These are phyloP conservation scores for Diacarnus erythraeanus DNA, from an alignment of 37 sponge, comb jelly and placozoan genomes.

Conservation along the genomic window DNA sequence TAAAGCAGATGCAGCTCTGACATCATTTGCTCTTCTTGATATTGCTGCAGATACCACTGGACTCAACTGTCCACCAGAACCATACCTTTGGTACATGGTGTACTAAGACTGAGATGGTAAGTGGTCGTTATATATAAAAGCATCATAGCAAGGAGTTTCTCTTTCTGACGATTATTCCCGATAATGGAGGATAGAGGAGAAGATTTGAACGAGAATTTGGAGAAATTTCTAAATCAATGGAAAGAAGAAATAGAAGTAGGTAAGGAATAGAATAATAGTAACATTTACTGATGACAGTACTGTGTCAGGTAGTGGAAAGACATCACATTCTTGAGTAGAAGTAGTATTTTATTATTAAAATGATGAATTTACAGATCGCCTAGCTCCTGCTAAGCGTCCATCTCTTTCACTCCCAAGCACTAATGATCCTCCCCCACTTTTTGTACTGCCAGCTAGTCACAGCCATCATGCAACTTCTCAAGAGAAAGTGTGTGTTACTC, in stretches of 20 bases:
- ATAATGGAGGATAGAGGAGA: background rate
- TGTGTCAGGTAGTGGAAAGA: background rate
- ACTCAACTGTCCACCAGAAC: too few relatives aligned
- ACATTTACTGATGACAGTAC: background rate
- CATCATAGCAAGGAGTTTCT: too few relatives aligned
- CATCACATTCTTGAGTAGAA: background rate
- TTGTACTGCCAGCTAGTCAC: slow-evolving; percentile 21
- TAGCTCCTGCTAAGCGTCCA: slow-evolving; percentile 1
- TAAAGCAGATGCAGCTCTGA: slow-evolving; percentile 23
- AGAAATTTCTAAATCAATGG: slow-evolving; percentile 46
- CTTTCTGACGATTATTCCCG: background rate
- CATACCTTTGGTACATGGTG: too few relatives aligned
- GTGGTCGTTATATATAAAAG: too few relatives aligned
- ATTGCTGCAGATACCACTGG: slow-evolving; percentile 41
- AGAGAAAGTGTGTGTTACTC: background rate
- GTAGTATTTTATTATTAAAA: background rate
- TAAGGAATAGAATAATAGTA: background rate
- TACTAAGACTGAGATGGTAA: too few relatives aligned
- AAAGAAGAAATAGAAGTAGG: slow-evolving; percentile 13
- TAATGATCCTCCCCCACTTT: slow-evolving; percentile 9
- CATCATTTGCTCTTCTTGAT: slow-evolving; percentile 10
- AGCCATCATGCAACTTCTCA: too few relatives aligned
- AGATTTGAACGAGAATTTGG: slow-evolving; percentile 5
- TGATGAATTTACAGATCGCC: background rate
- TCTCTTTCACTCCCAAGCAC: background rate